These are phyloP conservation scores for Ahaetulla prasina DNA, from an alignment of 2,113 vertebrate genomes.

Conservation along the genomic window DNA sequence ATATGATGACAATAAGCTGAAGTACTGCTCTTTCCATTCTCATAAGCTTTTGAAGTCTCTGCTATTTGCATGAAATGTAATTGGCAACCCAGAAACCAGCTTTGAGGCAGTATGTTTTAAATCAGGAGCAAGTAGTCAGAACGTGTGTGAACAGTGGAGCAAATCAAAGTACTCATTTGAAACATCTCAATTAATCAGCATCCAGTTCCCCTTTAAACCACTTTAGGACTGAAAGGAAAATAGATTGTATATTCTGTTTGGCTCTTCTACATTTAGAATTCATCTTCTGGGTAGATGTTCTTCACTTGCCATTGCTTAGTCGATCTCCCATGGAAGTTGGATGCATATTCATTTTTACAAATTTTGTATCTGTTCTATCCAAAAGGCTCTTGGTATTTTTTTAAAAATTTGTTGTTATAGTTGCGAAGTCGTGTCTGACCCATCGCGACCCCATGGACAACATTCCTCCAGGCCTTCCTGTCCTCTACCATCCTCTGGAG, in stretches of 20 bases:
- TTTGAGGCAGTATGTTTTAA: neutral
- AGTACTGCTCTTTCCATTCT: slow-evolving; percentile 5
- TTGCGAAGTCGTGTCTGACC: too few relatives aligned
- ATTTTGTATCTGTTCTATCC: neutral
- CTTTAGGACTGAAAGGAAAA: neutral
- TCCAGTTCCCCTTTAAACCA: neutral
- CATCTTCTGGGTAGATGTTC: neutral
- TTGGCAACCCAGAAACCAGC: neutral
- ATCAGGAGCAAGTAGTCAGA: slow-evolving; percentile 1
- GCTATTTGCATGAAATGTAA: neutral
- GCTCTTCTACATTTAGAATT: neutral
- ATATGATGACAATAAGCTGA: slow-evolving; percentile 25
- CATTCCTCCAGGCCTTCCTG: too few relatives aligned
- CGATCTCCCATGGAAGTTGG: neutral
- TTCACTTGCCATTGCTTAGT: neutral
- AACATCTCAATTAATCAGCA: neutral
- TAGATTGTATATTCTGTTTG: neutral
- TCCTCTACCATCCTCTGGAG: too few relatives aligned
- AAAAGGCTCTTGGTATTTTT: neutral
- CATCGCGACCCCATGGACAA: too few relatives aligned
- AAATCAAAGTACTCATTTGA: neutral
- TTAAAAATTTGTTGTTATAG: too few relatives aligned
- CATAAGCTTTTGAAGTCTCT: slow-evolving; percentile 24
- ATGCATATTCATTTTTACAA: neutral
- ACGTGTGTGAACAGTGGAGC: neutral